Evolutionary conservation across 92 coral and sea anemone genomes (phyloP).

Genomic region (Montipora capitata): DNA sequence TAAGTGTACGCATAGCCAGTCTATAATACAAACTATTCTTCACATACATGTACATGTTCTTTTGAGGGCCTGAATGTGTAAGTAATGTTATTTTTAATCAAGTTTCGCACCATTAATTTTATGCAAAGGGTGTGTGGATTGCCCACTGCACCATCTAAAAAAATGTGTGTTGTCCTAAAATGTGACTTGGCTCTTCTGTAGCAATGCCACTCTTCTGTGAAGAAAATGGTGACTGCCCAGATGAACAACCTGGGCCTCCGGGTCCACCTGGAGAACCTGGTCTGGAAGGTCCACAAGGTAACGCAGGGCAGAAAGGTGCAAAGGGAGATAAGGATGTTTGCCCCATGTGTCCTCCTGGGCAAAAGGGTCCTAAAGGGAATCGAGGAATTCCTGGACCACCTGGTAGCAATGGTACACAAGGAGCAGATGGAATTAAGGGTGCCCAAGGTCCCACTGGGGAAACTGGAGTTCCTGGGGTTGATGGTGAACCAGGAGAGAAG

Average conservation of each 20-base stretch:
- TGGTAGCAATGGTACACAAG: conserved; percentile 52
- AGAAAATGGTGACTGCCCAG: not conserved
- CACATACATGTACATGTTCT: too few species aligned
- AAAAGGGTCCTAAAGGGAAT: conserved; percentile 65
- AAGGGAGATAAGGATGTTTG: conserved; percentile 63
- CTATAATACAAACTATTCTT: too few species aligned
- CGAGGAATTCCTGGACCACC: conserved; percentile 65
- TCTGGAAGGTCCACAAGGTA: conserved; percentile 1
- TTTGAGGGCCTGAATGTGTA: too few species aligned
- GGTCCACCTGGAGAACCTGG: conserved; percentile 39
- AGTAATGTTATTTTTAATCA: too few species aligned
- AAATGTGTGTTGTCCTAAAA: too few species aligned
- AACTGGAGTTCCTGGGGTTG: conserved; percentile 65
- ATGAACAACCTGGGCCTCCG: not conserved
- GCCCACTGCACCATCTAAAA: too few species aligned
- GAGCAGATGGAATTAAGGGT: conserved; percentile 66
- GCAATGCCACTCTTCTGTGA: not conserved
- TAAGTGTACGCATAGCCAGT: too few species aligned
- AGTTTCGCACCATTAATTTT: too few species aligned
- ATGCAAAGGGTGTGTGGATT: too few species aligned
- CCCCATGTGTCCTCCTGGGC: conserved; percentile 71
- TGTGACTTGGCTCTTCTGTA: not conserved
- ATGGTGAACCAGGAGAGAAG: conserved; percentile 43
- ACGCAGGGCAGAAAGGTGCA: conserved; percentile 50
- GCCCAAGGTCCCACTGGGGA: conserved; percentile 60